Conservation (phyloP, 2,888 invertebrate species). For the Ceraclea dissimilis region DNA sequence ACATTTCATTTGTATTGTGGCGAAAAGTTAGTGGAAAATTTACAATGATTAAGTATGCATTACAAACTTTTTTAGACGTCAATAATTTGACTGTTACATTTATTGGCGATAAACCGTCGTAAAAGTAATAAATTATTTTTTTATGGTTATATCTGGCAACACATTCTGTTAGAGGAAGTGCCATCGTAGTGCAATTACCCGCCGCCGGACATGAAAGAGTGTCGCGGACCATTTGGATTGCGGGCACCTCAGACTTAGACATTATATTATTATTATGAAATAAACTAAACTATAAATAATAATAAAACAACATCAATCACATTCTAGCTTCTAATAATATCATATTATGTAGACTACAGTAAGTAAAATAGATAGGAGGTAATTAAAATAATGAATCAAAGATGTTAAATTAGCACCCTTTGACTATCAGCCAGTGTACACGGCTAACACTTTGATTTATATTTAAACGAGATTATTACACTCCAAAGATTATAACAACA, state of each 20-base stretch:
- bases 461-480: no score
- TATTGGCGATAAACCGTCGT: no score
- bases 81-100: no score
- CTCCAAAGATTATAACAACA: no score
- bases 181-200: slow-evolving; percentile 16
- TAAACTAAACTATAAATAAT: neutral
- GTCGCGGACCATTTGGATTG: slow-evolving; percentile 20
- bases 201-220: slow-evolving; percentile 22
- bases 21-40: no score
- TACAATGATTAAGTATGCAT: no score
- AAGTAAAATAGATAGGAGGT: neutral
- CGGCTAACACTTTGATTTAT: no score
- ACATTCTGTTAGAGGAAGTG: slow-evolving; percentile 4
- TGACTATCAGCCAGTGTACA: no score
- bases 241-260: slow-evolving; percentile 13
- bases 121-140: no score
- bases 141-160: neutral
- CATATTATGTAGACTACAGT: no score
- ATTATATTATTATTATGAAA: neutral
- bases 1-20: no score
- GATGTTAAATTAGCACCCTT: slow-evolving; percentile 21
- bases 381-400: slow-evolving; percentile 22
- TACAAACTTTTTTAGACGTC: no score
- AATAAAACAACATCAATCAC: neutral
- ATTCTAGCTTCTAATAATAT: neutral